Conservation (phyloP, 2,888 invertebrate genomes). For the Mythimna vitellina region DNA sequence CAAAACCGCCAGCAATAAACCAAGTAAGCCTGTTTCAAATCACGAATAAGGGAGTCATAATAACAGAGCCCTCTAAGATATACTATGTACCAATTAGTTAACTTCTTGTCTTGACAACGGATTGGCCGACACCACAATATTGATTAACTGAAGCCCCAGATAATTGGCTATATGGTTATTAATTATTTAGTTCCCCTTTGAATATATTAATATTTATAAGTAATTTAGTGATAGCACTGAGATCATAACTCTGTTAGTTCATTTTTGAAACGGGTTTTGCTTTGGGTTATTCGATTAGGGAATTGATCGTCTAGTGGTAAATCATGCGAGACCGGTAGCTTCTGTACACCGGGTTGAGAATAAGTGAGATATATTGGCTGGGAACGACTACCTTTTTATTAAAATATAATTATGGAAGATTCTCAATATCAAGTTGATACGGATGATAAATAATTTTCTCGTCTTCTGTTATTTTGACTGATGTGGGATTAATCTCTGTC, state of each 20-base stretch:
- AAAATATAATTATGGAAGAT: background rate
- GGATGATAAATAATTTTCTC: background rate
- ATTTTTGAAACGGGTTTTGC: slow-evolving; percentile 51
- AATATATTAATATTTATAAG: slow-evolving; percentile 72
- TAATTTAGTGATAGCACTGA: slow-evolving; percentile 56
- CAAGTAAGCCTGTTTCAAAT: slow-evolving; percentile 59
- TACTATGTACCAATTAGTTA: slow-evolving; percentile 81
- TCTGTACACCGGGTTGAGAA: slow-evolving; percentile 17
- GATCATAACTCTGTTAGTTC: slow-evolving; percentile 47
- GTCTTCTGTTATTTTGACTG: background rate
- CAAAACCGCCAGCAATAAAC: slow-evolving; percentile 51
- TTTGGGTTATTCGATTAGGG: slow-evolving; percentile 56
- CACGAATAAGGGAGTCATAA: slow-evolving; percentile 71
- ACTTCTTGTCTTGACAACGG: slow-evolving; percentile 78
- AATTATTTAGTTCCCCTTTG: slow-evolving; percentile 74
- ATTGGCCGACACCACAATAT: slow-evolving; percentile 75
- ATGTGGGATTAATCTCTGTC: background rate
- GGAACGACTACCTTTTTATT: background rate
- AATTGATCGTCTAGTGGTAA: slow-evolving; percentile 46
- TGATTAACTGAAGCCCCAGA: slow-evolving; percentile 80
- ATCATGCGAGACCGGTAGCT: slow-evolving; percentile 37
- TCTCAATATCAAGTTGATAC: background rate
- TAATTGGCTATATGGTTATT: slow-evolving; percentile 83
- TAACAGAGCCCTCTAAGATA: slow-evolving; percentile 75
- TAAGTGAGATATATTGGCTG: slow-evolving; percentile 42